Evolutionary conservation across 30 jellyfish, hydroid and myxozoan species (phyloP).

Genomic region (Hydra vulgaris): DNA sequence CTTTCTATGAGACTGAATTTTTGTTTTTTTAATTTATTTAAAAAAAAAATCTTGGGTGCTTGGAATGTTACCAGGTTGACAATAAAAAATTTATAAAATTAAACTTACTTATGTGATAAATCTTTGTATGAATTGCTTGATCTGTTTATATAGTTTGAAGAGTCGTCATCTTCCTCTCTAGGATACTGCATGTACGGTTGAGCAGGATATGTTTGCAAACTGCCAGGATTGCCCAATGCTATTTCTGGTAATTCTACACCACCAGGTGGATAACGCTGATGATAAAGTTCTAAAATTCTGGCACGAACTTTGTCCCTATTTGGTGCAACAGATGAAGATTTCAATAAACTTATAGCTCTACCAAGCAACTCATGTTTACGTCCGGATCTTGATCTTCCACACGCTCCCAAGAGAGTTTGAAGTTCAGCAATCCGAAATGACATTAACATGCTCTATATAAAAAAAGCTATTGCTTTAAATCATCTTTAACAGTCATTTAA

Average conservation of each 20-base stretch:
- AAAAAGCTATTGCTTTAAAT: no score
- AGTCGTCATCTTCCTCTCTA: slow-evolving; percentile 10
- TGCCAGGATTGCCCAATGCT: neutral
- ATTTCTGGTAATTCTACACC: neutral
- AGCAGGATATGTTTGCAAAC: neutral
- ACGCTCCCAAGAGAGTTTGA: slow-evolving; percentile 63
- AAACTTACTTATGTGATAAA: neutral
- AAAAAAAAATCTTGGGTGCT: no score
- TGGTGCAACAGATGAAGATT: slow-evolving; percentile 34
- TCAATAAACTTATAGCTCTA: slow-evolving; percentile 57
- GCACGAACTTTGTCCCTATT: slow-evolving; percentile 55
- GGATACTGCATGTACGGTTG: slow-evolving; percentile 13
- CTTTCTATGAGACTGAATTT: no score
- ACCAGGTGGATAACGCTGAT: slow-evolving; percentile 48
- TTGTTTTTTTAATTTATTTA: no score
- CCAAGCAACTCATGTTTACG: slow-evolving; percentile 80
- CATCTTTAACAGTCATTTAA: no score
- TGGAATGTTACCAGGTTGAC: no score
- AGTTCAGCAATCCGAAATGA: slow-evolving; percentile 73
- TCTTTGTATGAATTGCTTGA: neutral
- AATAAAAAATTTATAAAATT: no score
- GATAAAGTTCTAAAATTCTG: slow-evolving; percentile 62
- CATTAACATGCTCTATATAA: slow-evolving; percentile 66
- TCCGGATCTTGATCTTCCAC: slow-evolving; percentile 92
- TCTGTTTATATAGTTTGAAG: neutral